Conservation (phyloP, 2,113 vertebrate species). For the Paramormyrops kingsleyae region DNA sequence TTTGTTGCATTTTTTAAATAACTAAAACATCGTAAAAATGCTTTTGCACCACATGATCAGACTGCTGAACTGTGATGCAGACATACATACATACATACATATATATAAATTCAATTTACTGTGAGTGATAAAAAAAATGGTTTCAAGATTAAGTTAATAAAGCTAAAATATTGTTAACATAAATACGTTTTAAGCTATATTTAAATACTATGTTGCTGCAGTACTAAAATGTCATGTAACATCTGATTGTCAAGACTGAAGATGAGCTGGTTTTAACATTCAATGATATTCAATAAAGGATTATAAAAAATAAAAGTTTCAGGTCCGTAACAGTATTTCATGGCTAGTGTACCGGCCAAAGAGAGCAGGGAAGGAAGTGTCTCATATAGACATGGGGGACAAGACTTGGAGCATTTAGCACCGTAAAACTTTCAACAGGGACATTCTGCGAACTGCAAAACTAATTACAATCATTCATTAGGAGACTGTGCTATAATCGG, state of each 20-base stretch:
- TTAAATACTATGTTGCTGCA: neutral
- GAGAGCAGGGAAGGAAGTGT: neutral
- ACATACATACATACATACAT: no score
- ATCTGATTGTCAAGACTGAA: neutral
- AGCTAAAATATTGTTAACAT: neutral
- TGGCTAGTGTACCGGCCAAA: neutral
- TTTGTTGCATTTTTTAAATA: neutral
- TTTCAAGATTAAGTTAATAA: neutral
- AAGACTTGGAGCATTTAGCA: neutral
- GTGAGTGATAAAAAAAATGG: neutral
- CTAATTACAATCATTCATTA: constrained; percentile 21
- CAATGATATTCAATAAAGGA: neutral
- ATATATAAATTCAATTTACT: neutral
- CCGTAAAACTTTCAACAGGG: constrained; percentile 11
- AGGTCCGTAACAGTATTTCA: neutral
- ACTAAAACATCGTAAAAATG: neutral
- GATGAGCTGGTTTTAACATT: neutral
- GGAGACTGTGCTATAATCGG: neutral
- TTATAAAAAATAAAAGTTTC: neutral
- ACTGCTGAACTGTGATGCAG: neutral
- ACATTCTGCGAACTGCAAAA: neutral
- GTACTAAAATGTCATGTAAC: neutral
- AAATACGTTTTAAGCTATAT: neutral
- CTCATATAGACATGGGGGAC: constrained; percentile 1
- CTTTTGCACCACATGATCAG: neutral